These are phyloP conservation scores for Megalopta genalis DNA, from an alignment of 1,140 invertebrate species.

Conservation along the genomic window DNA sequence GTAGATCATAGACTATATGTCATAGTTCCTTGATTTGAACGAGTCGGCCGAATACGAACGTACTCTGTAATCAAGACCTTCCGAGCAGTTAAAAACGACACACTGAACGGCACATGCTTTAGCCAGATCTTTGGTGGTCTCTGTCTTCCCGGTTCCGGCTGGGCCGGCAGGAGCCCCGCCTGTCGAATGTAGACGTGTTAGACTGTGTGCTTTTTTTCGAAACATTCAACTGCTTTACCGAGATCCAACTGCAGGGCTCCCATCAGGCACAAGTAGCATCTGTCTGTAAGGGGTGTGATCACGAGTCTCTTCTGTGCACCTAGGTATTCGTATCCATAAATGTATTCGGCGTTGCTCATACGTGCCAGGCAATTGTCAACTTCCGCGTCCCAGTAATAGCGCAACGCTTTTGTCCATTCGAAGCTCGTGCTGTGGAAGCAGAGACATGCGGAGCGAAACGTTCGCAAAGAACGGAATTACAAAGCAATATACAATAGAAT, in stretches of 20 bases:
- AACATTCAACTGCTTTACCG: constrained; percentile 72
- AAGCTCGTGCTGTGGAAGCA: constrained; percentile 84
- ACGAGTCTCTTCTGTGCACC: constrained; percentile 91
- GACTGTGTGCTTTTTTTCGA: background rate
- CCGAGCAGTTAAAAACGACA: constrained; percentile 95
- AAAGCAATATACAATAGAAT: too few species aligned
- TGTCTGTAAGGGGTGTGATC: constrained; percentile 91
- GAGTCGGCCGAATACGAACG: too few species aligned
- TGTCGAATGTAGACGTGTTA: constrained; percentile 37
- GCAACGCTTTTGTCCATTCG: constrained; percentile 93
- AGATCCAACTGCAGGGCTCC: constrained; percentile 92
- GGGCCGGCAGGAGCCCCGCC: constrained; percentile 93
- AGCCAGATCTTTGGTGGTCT: constrained; percentile 95
- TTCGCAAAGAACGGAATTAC: too few species aligned
- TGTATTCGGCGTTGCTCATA: constrained; percentile 88
- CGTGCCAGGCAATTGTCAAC: constrained; percentile 88
- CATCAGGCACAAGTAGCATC: constrained; percentile 93
- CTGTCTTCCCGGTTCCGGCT: constrained; percentile 96
- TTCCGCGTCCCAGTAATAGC: constrained; percentile 93
- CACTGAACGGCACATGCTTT: constrained; percentile 92
- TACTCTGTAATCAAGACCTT: constrained; percentile 88
- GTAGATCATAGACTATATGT: too few species aligned
- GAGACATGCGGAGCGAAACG: too few species aligned
- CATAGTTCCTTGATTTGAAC: too few species aligned
- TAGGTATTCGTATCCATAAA: constrained; percentile 96